Conservation (phyloP, 2,888 invertebrate genomes). For the Muschampia plurimacula region DNA sequence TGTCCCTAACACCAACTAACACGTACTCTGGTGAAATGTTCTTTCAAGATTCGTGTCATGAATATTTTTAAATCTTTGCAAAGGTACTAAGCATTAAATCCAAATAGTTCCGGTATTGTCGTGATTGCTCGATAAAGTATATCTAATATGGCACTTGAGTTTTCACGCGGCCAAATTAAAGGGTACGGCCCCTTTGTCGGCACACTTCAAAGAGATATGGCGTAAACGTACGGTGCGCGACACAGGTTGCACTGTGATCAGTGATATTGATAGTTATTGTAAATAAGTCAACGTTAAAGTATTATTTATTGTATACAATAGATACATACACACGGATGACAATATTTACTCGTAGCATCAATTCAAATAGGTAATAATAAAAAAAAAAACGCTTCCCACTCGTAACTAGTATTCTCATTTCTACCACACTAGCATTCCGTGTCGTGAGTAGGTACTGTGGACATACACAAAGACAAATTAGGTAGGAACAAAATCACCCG, state of each 20-base stretch:
- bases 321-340: too few relatives aligned
- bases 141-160: constrained; percentile 46
- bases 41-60: not conserved
- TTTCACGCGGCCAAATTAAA: constrained; percentile 59
- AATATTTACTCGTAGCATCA: too few relatives aligned
- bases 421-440: too few relatives aligned
- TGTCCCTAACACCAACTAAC: too few relatives aligned
- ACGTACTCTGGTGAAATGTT: not conserved
- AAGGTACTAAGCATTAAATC: not conserved
- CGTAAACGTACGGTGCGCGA: constrained; percentile 41
- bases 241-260: constrained; percentile 18
- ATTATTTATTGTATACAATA: too few relatives aligned
- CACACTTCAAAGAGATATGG: constrained; percentile 56
- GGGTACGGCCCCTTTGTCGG: constrained; percentile 60
- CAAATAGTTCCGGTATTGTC: constrained; percentile 24
- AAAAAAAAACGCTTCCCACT: too few relatives aligned
- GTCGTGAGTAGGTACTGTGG: too few relatives aligned
- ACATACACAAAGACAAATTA: too few relatives aligned
- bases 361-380: too few relatives aligned
- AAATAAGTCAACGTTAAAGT: not conserved
- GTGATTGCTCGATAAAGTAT: constrained; percentile 29
- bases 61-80: not conserved
- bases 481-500: too few relatives aligned
- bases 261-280: constrained; percentile 6
- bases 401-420: too few relatives aligned